Conservation (phyloP, 2,113 vertebrate genomes). For the Neodontobutis hainanensis region DNA sequence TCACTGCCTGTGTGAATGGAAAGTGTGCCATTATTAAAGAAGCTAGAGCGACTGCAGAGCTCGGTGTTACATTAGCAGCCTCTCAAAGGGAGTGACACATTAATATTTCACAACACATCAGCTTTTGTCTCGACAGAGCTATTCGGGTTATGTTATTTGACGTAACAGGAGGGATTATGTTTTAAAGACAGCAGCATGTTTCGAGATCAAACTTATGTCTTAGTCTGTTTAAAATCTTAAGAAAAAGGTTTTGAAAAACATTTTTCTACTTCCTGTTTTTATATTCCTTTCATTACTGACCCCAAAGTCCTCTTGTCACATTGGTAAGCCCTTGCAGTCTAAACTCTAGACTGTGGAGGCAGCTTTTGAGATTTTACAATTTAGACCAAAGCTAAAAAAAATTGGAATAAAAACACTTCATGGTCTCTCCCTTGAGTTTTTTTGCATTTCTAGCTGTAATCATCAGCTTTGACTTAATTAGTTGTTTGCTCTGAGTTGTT, state of each 20-base stretch:
- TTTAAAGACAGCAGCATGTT: too few relatives aligned
- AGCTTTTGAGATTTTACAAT: too few relatives aligned
- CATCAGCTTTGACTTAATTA: background rate
- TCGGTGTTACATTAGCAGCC: slow-evolving; percentile 36
- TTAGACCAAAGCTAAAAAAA: too few relatives aligned
- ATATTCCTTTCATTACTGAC: too few relatives aligned
- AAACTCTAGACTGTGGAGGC: too few relatives aligned
- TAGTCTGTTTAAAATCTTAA: too few relatives aligned
- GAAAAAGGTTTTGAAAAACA: too few relatives aligned
- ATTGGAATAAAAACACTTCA: too few relatives aligned
- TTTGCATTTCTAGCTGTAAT: background rate
- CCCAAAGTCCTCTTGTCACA: too few relatives aligned
- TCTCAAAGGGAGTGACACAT: slow-evolving; percentile 46
- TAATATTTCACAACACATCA: slow-evolving; percentile 47
- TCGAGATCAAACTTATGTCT: too few relatives aligned
- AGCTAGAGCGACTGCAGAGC: background rate
- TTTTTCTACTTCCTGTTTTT: background rate
- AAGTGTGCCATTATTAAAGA: slow-evolving; percentile 9
- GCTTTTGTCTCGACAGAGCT: slow-evolving; percentile 48
- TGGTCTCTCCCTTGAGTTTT: background rate
- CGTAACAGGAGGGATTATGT: slow-evolving; percentile 1
- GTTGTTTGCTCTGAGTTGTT: background rate
- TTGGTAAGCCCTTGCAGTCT: too few relatives aligned
- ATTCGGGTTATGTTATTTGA: slow-evolving; percentile 35
- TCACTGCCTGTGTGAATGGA: slow-evolving; percentile 24